Percentiles rank a stretch among this genome's conserved stretches.
phyloP scores from a whole-genome alignment of 1,140 invertebrate species.

The Agrilus planipennis region DNA sequence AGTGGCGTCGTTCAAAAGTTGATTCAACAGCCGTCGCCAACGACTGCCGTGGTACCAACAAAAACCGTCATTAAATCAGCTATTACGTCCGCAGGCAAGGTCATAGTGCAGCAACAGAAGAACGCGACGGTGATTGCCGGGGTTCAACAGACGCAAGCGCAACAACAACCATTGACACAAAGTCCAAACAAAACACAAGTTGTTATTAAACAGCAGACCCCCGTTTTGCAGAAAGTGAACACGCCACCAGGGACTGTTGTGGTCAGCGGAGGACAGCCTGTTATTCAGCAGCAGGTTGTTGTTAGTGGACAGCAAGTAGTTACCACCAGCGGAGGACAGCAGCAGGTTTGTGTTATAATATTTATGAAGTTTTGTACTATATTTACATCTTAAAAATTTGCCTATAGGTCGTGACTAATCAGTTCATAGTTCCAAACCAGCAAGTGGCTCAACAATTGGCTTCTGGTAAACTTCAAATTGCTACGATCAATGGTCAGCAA shows the following conservation, averaged over 20 bases:
- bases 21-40: conserved; percentile 2
- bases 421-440: conserved; percentile 64
- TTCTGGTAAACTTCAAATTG: conserved; percentile 66
- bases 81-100: conserved; percentile 23
- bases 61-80: conserved; percentile 19
- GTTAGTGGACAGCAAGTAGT: conserved; percentile 26
- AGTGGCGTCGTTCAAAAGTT: conserved; percentile 15
- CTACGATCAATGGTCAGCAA: conserved; percentile 72
- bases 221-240: conserved; percentile 21
- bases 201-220: conserved; percentile 14
- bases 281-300: conserved; percentile 26
- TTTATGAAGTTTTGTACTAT: conserved; percentile 6
- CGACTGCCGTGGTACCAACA: conserved; percentile 12
- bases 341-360: background rate
- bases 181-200: conserved; percentile 14
- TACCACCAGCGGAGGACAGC: background rate
- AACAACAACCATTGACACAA: conserved; percentile 10
- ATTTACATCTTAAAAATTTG: conserved; percentile 5
- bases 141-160: background rate
- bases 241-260: conserved; percentile 17
- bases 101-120: conserved; percentile 22
- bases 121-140: conserved; percentile 19
- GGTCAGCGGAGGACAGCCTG: conserved; percentile 19
- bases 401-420: conserved; percentile 44
- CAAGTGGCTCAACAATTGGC: conserved; percentile 63